Evolutionary conservation across 2,113 vertebrate species (phyloP), one percentile per base, ranked within the genome.

Genomic region (Sterrhoptilus dennistouni): DNA sequence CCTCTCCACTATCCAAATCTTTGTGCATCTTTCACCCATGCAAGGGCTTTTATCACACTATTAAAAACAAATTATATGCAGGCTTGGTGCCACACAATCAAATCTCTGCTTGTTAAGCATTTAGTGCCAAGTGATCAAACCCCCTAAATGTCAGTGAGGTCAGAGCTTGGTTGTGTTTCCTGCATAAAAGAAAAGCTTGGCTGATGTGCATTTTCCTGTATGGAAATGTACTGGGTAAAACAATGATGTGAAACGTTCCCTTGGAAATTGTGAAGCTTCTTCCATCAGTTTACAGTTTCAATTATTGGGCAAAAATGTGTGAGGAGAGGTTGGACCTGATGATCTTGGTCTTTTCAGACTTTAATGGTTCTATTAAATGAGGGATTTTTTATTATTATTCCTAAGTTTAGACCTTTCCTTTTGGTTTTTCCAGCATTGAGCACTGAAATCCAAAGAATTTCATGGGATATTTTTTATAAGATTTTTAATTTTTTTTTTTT

Each of bases 51-150:
- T 84, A 81, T 71, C 93, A 95, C 90, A 79, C 86, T 87, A 64
- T 95, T 92, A 84, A 86, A 90, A 83, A 78, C 52, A 90, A 92
- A 89, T 93, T 96, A 96, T 96, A 96, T 89, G 92, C 88, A 87
- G 93, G 96, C 90, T 96, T 68, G 1, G 2, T 95, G 93, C 92
- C 95, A 96, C 83, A 68, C 60, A 89, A 90, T 95, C 93, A 94
- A 44, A 95, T 88, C 93, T 70, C 79, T 92, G 92, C 96, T 95
- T 95, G 96, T 96, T 93, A 93, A 96, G 76, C 90, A 36, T 89
- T 96, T 94, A 89, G 40, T 6, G 6, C 57, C 57, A 61, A 64
- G 88, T 90, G 96, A 96, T 96, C 93, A 96, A 89, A 31, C 60
- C 57, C 52, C 95, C 83, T 71, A 94, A 92, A 93, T 87, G 80